Evolutionary conservation across 2,113 vertebrate species (phyloP), one percentile per base, ranked within the genome.

Genomic region (Mesembrinibis cayennensis): DNA sequence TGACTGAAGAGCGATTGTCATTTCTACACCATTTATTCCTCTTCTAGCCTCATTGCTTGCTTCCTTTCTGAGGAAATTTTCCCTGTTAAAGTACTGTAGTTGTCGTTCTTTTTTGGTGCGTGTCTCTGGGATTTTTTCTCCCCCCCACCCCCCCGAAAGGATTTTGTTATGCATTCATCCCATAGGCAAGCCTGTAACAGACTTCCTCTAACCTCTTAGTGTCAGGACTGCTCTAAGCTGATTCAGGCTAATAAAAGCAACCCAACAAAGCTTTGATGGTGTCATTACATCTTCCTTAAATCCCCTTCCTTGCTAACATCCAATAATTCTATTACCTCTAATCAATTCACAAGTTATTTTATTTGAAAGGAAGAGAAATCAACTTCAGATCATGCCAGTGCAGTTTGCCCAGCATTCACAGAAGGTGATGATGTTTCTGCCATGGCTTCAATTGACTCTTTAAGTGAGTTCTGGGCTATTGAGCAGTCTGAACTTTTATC

Each of bases 11-110:
- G 98, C 97, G 97, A 98, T 98, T 99, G 99, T 99, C 99, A 99
- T 98, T 99, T 98, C 98, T 98, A 98, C 98, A 98, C 98, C 99
- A 99, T 99, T 99, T 99, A 99, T 99, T 99, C 95, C 95, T 97
- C 94, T 97, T 97, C 96, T 96, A 98, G 98, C 98, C 97, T 98
- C 98, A 97, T 97, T 97, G 98, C 97, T 98, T 90, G 94, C 98
- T 97, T 97, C 96, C 96, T 98, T 97, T 98, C 91, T 65, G 97
- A 98, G 94, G 97, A 98, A 98, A 98, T 98, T 97, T 97, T 97
- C 97, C 97, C 96, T 88, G 97, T 94, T 96, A 95, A 97, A 98
- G 97, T 94, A 96, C 96, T 87, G 93, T 36, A 74, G 93, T 97
- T 98, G 98, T 97, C 96, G 93, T 95, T 97, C 88, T 87, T 90